A percentile compares a stretch with the other conserved stretches of the same genome.
phyloP scores from a whole-genome alignment of 2,888 invertebrate species.

The Melikaiella ostensackeni region DNA sequence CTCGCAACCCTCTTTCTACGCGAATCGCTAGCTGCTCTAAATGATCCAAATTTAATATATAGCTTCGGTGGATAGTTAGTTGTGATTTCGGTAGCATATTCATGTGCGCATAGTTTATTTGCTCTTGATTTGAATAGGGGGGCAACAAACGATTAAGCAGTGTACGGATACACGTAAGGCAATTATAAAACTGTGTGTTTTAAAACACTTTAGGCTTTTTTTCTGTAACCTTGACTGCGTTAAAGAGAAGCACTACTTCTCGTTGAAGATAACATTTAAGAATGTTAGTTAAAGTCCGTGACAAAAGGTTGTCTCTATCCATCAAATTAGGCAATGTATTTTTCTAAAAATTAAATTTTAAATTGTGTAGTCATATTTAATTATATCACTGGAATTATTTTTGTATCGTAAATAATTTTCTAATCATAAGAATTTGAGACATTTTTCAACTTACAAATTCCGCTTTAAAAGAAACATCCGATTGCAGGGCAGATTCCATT shows the following conservation, averaged over 20 bases:
- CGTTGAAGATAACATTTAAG: too few species aligned
- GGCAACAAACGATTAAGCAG: too few species aligned
- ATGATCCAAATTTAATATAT: too few species aligned
- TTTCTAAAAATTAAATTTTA: not conserved
- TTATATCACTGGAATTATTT: not conserved
- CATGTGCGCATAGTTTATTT: too few species aligned
- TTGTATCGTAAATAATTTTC: not conserved
- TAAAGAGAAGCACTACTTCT: not conserved
- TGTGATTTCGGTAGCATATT: too few species aligned
- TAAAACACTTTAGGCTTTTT: slow-evolving; percentile 3
- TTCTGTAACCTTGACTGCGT: not conserved
- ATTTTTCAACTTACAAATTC: too few species aligned
- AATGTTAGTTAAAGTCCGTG: not conserved
- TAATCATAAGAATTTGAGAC: not conserved
- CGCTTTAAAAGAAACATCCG: not conserved
- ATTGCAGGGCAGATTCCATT: not conserved
- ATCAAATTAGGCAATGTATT: too few species aligned
- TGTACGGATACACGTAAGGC: not conserved
- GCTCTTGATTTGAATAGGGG: too few species aligned
- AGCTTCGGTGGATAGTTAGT: too few species aligned
- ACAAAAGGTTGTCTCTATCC: not conserved
- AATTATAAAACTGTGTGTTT: slow-evolving; percentile 1
- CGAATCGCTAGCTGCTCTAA: too few species aligned
- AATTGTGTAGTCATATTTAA: not conserved
- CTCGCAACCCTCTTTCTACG: too few species aligned